These are phyloP conservation scores for Malacoraja senta DNA, from an alignment of 2,797 vertebrate species.

Conservation along the genomic window DNA sequence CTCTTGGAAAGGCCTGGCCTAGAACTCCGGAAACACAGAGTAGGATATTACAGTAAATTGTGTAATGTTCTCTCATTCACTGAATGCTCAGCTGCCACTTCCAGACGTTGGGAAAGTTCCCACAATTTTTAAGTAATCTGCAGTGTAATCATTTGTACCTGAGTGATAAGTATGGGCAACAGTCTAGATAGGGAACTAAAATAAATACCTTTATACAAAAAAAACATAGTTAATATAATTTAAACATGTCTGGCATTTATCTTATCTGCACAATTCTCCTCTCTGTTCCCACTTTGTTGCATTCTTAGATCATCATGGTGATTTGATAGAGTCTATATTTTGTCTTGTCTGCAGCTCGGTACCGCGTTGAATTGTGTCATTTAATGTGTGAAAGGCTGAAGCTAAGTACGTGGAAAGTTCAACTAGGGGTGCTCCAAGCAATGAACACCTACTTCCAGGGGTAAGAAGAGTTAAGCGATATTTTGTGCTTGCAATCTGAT, in stretches of 20 bases:
- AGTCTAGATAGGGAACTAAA: neutral
- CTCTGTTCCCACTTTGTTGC: neutral
- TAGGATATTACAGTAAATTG: slow-evolving; percentile 49
- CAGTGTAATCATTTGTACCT: neutral
- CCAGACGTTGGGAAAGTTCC: too few relatives aligned
- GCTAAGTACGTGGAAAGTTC: slow-evolving; percentile 90
- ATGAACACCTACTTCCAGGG: slow-evolving; percentile 87
- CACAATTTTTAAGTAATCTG: neutral
- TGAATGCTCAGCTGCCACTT: neutral
- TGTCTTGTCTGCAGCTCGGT: slow-evolving; percentile 60
- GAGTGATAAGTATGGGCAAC: neutral
- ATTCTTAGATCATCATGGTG: neutral
- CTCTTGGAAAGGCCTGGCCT: slow-evolving; percentile 87
- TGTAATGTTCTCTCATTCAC: neutral
- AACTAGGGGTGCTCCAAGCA: slow-evolving; percentile 80
- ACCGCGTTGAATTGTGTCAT: slow-evolving; percentile 76
- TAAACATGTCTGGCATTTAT: neutral
- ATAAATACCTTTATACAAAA: neutral
- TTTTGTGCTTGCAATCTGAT: neutral
- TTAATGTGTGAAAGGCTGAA: slow-evolving; percentile 86
- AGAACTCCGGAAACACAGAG: slow-evolving; percentile 72
- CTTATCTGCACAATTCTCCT: neutral
- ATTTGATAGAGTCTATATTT: neutral
- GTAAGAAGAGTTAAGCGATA: slow-evolving; percentile 55
- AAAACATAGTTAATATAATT: neutral